Evolutionary conservation across 1,140 invertebrate species (phyloP).

Genomic region (Drosophila athabasca): DNA sequence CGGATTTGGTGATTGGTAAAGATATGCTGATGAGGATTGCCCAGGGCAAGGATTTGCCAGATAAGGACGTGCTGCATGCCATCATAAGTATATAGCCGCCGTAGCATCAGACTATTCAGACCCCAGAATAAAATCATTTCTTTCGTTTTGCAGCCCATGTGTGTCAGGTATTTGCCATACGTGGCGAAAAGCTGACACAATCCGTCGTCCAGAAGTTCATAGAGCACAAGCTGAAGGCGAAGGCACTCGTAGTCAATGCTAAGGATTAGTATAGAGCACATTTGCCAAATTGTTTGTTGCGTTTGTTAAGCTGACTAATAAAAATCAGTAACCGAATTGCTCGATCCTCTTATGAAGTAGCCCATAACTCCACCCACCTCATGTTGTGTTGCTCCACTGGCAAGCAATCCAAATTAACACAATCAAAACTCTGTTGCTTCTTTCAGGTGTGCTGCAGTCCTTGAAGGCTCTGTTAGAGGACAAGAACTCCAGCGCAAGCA

Average conservation of each 20-base stretch:
- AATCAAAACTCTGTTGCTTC: background rate
- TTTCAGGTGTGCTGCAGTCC: slow-evolving; percentile 69
- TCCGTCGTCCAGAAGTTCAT: slow-evolving; percentile 58
- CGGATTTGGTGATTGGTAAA: slow-evolving; percentile 76
- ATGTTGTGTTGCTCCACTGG: background rate
- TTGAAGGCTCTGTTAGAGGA: slow-evolving; percentile 73
- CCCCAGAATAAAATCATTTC: background rate
- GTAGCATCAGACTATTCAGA: background rate
- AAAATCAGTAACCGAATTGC: slow-evolving; percentile 39
- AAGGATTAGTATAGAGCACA: slow-evolving; percentile 23
- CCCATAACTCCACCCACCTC: slow-evolving; percentile 1
- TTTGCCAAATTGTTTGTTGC: slow-evolving; percentile 46
- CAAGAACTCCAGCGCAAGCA: slow-evolving; percentile 53
- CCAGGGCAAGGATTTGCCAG: slow-evolving; percentile 14
- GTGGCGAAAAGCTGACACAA: slow-evolving; percentile 49
- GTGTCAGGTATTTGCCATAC: slow-evolving; percentile 70
- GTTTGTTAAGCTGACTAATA: slow-evolving; percentile 49
- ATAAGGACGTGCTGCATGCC: slow-evolving; percentile 54
- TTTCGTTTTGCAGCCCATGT: slow-evolving; percentile 71
- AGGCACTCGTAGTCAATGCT: slow-evolving; percentile 9
- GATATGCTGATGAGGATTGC: slow-evolving; percentile 54
- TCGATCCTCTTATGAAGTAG: slow-evolving; percentile 23
- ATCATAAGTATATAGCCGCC: slow-evolving; percentile 71
- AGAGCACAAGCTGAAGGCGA: slow-evolving; percentile 64
- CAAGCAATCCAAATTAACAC: background rate